These are phyloP conservation scores for Cherax quadricarinatus DNA, from an alignment of 1,140 invertebrate genomes.

Conservation along the genomic window DNA sequence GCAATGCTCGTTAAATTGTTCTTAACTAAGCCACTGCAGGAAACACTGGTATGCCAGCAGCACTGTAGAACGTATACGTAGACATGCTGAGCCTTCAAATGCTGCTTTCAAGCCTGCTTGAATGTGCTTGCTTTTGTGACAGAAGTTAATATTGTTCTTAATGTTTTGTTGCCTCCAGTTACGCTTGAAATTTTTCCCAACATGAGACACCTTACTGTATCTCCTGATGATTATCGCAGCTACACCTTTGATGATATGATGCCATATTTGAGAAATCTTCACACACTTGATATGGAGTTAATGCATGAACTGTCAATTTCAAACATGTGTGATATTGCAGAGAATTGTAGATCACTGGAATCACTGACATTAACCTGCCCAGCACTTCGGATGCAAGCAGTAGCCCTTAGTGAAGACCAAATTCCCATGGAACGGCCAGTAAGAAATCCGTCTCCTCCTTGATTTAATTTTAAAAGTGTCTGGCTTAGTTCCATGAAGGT, in stretches of 20 bases:
- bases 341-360: neutral
- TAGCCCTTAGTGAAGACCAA: neutral
- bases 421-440: neutral
- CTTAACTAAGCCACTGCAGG: too few species aligned
- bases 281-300: conserved; percentile 1
- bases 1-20: too few species aligned
- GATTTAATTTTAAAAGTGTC: too few species aligned
- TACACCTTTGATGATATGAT: neutral
- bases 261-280: conserved; percentile 11
- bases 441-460: neutral
- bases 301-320: neutral
- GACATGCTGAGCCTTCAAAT: too few species aligned
- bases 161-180: neutral
- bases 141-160: neutral
- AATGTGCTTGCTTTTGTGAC: neutral
- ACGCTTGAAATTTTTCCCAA: conserved; percentile 7
- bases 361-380: neutral
- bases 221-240: neutral
- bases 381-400: neutral
- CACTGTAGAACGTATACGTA: too few species aligned
- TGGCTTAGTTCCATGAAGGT: too few species aligned
- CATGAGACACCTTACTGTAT: neutral
- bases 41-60: too few species aligned
- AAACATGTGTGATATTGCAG: conserved; percentile 20
- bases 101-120: too few species aligned